Conservation (phyloP, 2,888 invertebrate genomes). For the Cistogaster globosa region DNA sequence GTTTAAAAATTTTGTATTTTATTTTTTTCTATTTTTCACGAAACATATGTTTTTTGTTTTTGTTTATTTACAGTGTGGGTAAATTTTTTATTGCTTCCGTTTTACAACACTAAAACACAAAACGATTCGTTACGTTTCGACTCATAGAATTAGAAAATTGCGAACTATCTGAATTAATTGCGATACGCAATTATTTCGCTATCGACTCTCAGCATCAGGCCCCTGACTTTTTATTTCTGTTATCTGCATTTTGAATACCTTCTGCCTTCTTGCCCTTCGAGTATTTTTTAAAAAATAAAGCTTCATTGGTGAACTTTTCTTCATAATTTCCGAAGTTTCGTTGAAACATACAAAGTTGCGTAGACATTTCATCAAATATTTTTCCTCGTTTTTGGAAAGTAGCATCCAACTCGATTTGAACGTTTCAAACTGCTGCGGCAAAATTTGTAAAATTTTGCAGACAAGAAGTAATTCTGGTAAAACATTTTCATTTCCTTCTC, state of each 20-base stretch:
- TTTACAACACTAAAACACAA: no score
- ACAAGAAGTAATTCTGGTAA: slow-evolving; percentile 68
- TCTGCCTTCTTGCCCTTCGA: not conserved
- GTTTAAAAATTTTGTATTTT: no score
- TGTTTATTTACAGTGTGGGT: no score
- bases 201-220: no score
- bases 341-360: slow-evolving; percentile 48
- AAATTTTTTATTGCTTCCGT: no score
- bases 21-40: no score
- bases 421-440: slow-evolving; percentile 68
- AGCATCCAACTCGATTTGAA: slow-evolving; percentile 76
- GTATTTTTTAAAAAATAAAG: not conserved
- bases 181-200: no score
- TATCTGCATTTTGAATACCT: slow-evolving; percentile 33
- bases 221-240: slow-evolving; percentile 16
- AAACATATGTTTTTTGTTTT: no score
- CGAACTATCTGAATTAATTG: no score
- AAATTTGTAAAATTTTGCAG: slow-evolving; percentile 66
- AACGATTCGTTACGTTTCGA: no score
- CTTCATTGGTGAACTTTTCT: slow-evolving; percentile 13
- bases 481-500: slow-evolving; percentile 73
- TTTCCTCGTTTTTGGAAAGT: slow-evolving; percentile 72
- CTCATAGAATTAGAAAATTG: no score
- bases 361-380: slow-evolving; percentile 46
- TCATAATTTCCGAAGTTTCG: slow-evolving; percentile 45